These are phyloP conservation scores for Ectemnius lituratus DNA, from an alignment of 2,888 invertebrate genomes.

Conservation along the genomic window DNA sequence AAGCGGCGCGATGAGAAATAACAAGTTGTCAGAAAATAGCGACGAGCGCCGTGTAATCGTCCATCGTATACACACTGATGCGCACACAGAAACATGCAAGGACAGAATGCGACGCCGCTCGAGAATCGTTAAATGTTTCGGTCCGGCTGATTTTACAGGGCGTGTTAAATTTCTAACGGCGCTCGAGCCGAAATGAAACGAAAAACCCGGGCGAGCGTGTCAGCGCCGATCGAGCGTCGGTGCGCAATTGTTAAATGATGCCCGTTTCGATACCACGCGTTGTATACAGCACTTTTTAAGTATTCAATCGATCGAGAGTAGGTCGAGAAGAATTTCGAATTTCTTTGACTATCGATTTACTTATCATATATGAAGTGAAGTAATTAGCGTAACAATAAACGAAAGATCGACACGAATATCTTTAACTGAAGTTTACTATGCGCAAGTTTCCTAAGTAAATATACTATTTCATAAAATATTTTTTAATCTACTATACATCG, in stretches of 20 bases:
- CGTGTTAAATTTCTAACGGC: constrained; percentile 23
- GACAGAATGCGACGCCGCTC: neutral
- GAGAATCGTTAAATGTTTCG: constrained; percentile 17
- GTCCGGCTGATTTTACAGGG: constrained; percentile 2
- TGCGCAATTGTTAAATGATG: constrained; percentile 17
- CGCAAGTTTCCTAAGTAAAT: no score
- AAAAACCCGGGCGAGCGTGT: constrained; percentile 9
- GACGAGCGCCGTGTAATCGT: neutral
- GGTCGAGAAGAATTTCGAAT: no score
- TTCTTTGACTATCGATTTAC: no score
- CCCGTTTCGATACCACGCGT: neutral
- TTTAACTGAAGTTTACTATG: no score
- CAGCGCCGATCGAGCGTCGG: neutral
- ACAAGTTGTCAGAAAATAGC: neutral
- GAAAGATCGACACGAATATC: no score
- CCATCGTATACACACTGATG: neutral
- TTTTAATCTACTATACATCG: no score
- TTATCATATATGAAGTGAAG: no score
- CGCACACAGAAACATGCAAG: no score
- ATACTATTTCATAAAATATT: no score
- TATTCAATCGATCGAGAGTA: no score
- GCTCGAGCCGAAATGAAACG: neutral
- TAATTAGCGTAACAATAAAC: no score
- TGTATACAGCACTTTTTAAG: no score
- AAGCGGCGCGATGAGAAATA: neutral